These are phyloP conservation scores for Antitype chi DNA, from an alignment of 2,888 invertebrate species.

Conservation along the genomic window DNA sequence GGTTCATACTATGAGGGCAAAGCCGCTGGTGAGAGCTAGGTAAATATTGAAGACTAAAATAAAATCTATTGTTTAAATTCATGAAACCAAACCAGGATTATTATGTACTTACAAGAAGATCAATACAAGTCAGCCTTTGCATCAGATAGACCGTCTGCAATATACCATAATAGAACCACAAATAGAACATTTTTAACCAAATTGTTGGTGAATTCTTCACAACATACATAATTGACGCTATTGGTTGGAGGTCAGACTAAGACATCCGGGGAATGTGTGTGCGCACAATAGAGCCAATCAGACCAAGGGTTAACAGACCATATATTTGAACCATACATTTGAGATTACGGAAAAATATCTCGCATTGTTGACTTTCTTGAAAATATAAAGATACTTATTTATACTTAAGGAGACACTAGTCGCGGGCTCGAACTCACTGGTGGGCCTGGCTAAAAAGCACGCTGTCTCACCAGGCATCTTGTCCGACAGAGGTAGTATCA, in stretches of 20 bases:
- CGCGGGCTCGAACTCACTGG: too few species aligned
- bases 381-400: neutral
- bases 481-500: too few species aligned
- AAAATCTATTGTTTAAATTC: neutral
- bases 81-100: neutral
- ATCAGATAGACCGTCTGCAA: neutral
- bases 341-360: neutral
- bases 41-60: neutral
- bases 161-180: neutral
- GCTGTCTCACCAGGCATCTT: too few species aligned
- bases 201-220: neutral
- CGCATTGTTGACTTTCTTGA: neutral
- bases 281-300: slow-evolving; percentile 53
- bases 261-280: slow-evolving; percentile 24
- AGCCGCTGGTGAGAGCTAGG: too few species aligned
- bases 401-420: neutral
- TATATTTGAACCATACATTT: neutral
- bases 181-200: neutral
- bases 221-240: slow-evolving; percentile 34
- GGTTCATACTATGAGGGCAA: too few species aligned
- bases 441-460: too few species aligned
- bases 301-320: neutral
- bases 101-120: neutral
- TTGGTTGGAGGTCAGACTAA: slow-evolving; percentile 48
- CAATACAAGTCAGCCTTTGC: neutral